phyloP scores from a whole-genome alignment of 2,113 vertebrate genomes.

The Paedocypris sp. region DNA sequence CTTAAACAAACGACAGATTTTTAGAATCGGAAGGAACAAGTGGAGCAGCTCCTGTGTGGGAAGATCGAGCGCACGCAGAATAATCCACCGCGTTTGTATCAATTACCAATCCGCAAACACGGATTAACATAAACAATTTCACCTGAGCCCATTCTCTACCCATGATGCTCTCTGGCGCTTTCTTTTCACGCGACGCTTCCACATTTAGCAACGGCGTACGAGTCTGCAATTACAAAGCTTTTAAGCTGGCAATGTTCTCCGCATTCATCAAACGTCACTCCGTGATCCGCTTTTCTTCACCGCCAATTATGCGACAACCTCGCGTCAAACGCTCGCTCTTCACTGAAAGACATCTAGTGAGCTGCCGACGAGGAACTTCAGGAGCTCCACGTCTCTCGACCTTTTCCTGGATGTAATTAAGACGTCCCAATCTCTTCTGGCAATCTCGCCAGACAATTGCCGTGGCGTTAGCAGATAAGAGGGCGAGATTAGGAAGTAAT shows the following conservation, averaged over 20 bases:
- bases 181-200: background rate
- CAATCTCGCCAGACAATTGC: constrained; percentile 39
- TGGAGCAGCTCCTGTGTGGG: background rate
- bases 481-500: constrained; percentile 39
- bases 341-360: background rate
- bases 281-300: constrained; percentile 1
- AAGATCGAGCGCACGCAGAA: background rate
- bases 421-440: constrained; percentile 30
- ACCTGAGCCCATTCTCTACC: background rate
- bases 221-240: constrained; percentile 9
- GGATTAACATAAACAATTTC: background rate
- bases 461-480: constrained; percentile 40
- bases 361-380: constrained; percentile 4
- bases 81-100: background rate
- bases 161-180: background rate
- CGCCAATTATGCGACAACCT: constrained; percentile 10
- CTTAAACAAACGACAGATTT: no score
- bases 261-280: background rate
- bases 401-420: constrained; percentile 36
- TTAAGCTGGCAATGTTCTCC: background rate
- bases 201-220: constrained; percentile 22
- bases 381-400: constrained; percentile 1
- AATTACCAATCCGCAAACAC: background rate
- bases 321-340: background rate
- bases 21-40: background rate